These are phyloP conservation scores for Platycnemis pennipes DNA, from an alignment of 2,888 invertebrate genomes.

Conservation along the genomic window DNA sequence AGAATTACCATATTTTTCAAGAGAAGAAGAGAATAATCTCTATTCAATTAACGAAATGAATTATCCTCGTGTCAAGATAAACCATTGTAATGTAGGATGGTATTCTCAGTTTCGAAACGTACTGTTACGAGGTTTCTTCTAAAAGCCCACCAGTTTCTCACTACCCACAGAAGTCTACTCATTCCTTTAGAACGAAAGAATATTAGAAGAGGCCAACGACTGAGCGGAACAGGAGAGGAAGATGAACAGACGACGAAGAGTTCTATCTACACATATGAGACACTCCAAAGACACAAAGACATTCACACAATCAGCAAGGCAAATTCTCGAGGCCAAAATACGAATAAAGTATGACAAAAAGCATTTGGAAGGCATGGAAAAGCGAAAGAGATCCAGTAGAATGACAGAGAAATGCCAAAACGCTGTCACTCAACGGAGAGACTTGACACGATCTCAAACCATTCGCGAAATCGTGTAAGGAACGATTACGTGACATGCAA, in stretches of 20 bases:
- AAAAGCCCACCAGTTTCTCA: neutral
- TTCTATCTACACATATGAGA: neutral
- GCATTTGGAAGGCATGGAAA: neutral
- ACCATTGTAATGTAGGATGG: neutral
- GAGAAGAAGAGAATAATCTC: neutral
- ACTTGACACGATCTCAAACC: too few species aligned
- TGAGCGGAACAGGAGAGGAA: neutral
- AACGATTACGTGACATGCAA: too few species aligned
- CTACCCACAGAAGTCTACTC: neutral
- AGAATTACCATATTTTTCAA: neutral
- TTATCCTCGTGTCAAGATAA: neutral
- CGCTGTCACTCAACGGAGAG: too few species aligned
- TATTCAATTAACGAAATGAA: slow-evolving; percentile 1
- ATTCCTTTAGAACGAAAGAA: neutral
- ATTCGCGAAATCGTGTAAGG: too few species aligned
- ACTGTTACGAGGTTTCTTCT: neutral
- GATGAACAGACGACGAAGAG: neutral
- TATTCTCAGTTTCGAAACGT: neutral
- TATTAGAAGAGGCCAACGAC: neutral
- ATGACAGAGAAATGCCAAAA: too few species aligned
- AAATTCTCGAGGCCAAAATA: neutral
- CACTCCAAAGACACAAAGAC: neutral
- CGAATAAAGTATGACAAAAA: neutral
- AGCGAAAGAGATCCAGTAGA: too few species aligned
- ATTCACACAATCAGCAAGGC: neutral